Evolutionary conservation across 2,888 invertebrate species (phyloP).

Genomic region (Acrobasis repandana): DNA sequence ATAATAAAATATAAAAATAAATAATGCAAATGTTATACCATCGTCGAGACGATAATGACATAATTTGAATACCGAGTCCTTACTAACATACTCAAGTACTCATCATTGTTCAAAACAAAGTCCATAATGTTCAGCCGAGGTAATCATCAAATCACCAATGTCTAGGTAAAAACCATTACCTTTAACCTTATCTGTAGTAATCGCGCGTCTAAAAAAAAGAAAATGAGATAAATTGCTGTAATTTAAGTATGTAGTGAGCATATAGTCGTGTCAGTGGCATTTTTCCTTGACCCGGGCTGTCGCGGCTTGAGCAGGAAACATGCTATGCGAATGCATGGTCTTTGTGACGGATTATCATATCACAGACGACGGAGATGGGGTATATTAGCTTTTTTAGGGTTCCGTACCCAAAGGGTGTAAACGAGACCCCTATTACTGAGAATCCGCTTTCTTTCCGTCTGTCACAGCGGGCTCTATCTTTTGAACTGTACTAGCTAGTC

Average conservation of each 20-base stretch:
- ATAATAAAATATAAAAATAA: too few relatives aligned
- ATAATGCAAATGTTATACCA: too few relatives aligned
- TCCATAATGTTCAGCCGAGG: conserved; percentile 5
- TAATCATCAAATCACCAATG: conserved; percentile 26
- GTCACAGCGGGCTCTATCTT: too few relatives aligned
- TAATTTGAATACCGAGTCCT: too few relatives aligned
- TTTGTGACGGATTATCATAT: not conserved
- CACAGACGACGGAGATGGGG: not conserved
- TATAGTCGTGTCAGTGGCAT: not conserved
- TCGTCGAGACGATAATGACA: too few relatives aligned
- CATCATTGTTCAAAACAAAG: conserved; percentile 14
- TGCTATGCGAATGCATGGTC: not conserved
- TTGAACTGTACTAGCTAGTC: too few relatives aligned
- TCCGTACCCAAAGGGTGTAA: too few relatives aligned
- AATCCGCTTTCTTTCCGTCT: too few relatives aligned
- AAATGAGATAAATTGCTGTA: conserved; percentile 39
- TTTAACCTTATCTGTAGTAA: conserved; percentile 32
- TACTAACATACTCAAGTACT: not conserved
- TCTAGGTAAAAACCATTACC: conserved; percentile 33
- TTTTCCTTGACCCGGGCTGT: conserved; percentile 14
- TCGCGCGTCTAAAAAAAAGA: conserved; percentile 34
- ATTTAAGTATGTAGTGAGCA: conserved; percentile 26
- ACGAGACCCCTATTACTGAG: too few relatives aligned
- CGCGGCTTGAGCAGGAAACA: conserved; percentile 13
- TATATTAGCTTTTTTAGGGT: not conserved